Conservation (phyloP, 2,113 vertebrate species). For the Takifugu bimaculatus region DNA sequence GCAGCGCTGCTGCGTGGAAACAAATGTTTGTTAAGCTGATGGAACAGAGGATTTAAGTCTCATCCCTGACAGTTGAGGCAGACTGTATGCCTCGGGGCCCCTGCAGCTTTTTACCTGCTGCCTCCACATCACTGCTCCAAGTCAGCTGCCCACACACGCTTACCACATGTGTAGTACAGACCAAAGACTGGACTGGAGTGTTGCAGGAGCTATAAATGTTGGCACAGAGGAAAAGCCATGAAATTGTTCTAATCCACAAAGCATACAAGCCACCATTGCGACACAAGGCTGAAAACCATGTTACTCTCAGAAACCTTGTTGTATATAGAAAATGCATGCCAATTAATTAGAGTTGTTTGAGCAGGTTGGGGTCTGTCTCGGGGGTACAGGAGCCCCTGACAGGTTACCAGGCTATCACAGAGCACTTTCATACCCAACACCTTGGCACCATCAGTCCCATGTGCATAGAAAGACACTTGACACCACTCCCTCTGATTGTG, state of each 20-base stretch:
- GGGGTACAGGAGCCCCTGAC: no score
- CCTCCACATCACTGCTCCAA: conserved; percentile 26
- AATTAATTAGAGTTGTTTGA: neutral
- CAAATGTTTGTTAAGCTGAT: conserved; percentile 36
- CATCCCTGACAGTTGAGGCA: conserved; percentile 35
- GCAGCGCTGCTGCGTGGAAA: conserved; percentile 29
- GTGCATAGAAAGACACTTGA: no score
- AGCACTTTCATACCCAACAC: no score
- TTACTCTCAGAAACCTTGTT: conserved; percentile 3
- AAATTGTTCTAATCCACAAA: neutral
- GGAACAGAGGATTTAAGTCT: conserved; percentile 38
- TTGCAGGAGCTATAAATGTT: conserved; percentile 8
- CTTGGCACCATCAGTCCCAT: no score
- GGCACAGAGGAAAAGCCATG: neutral
- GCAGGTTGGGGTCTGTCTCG: no score
- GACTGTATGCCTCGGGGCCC: neutral
- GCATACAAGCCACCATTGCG: neutral
- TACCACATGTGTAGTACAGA: conserved; percentile 20
- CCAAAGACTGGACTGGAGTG: neutral
- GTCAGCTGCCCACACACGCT: conserved; percentile 39
- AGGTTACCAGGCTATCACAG: no score
- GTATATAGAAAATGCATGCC: conserved; percentile 5
- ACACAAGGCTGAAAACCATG: no score
- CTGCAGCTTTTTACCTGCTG: conserved; percentile 34
- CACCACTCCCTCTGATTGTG: no score